Percentiles rank a stretch among this genome's conserved stretches.
Evolutionary conservation across 2,888 invertebrate genomes (phyloP).

Genomic region (Pachydiplax longipennis): DNA sequence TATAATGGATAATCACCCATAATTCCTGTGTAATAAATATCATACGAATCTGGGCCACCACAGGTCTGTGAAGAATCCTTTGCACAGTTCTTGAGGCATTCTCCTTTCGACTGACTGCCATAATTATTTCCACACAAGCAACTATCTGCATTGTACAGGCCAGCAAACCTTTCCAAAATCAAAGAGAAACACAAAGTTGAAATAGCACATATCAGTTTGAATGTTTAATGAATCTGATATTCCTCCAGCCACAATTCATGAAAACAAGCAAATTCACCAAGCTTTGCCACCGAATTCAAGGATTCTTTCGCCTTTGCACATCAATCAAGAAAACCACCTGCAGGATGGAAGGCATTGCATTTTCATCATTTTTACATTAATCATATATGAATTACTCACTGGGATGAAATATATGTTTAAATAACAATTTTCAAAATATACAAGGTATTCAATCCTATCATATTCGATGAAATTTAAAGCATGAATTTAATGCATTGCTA

Average conservation of each 20-base stretch:
- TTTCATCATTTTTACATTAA: background rate
- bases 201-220: background rate
- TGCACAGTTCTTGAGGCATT: conserved; percentile 67
- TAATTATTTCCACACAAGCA: conserved; percentile 63
- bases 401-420: background rate
- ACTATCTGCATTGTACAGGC: conserved; percentile 45
- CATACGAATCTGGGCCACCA: conserved; percentile 72
- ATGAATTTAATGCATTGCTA: too few species aligned
- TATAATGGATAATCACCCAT: conserved; percentile 55
- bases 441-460: too few species aligned
- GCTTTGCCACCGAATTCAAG: background rate
- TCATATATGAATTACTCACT: background rate
- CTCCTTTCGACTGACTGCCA: conserved; percentile 56
- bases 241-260: background rate
- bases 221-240: background rate
- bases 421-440: too few species aligned
- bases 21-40: conserved; percentile 72
- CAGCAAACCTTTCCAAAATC: conserved; percentile 47
- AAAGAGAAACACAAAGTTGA: background rate
- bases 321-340: background rate
- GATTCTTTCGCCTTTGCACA: too few species aligned
- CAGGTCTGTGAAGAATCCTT: conserved; percentile 70
- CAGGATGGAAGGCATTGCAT: background rate
- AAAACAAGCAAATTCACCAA: too few species aligned
- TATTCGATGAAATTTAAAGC: too few species aligned